Evolutionary conservation across 2,888 invertebrate genomes (phyloP).

Genomic region (Heliconius charithonia): DNA sequence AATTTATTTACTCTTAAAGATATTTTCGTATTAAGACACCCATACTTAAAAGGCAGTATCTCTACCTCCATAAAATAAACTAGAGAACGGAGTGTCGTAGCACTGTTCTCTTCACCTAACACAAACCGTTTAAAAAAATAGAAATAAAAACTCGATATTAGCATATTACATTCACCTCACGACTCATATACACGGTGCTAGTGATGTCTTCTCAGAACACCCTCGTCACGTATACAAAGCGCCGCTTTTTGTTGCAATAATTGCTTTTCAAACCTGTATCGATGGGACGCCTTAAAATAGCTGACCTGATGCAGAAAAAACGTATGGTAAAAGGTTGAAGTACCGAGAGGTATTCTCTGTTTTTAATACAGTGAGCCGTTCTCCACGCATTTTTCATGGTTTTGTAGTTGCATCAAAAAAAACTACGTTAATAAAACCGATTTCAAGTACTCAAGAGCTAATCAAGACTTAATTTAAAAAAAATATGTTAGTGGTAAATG

Average conservation of each 20-base stretch:
- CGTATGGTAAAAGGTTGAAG: slow-evolving; percentile 9
- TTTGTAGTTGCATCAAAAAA: neutral
- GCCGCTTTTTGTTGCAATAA: slow-evolving; percentile 21
- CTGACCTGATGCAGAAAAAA: slow-evolving; percentile 11
- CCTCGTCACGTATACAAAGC: slow-evolving; percentile 13
- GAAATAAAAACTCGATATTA: neutral
- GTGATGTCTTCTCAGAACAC: slow-evolving; percentile 18
- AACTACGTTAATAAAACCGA: no score
- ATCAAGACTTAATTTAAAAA: no score
- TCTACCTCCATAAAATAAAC: neutral
- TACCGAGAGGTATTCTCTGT: neutral
- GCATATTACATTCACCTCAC: slow-evolving; percentile 19
- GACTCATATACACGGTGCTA: neutral
- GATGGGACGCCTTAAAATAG: slow-evolving; percentile 24
- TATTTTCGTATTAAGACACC: neutral
- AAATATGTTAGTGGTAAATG: no score
- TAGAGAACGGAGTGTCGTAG: neutral
- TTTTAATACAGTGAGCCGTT: neutral
- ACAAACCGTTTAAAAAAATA: neutral
- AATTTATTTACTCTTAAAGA: neutral
- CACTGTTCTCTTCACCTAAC: neutral
- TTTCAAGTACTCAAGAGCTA: no score
- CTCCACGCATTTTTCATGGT: neutral
- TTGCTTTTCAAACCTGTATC: slow-evolving; percentile 19
- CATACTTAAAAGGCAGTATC: neutral